A percentile compares a stretch with the other conserved stretches of the same genome.
These are phyloP conservation scores for Melanophora roralis DNA, from an alignment of 2,888 invertebrate genomes.

Conservation along the genomic window DNA sequence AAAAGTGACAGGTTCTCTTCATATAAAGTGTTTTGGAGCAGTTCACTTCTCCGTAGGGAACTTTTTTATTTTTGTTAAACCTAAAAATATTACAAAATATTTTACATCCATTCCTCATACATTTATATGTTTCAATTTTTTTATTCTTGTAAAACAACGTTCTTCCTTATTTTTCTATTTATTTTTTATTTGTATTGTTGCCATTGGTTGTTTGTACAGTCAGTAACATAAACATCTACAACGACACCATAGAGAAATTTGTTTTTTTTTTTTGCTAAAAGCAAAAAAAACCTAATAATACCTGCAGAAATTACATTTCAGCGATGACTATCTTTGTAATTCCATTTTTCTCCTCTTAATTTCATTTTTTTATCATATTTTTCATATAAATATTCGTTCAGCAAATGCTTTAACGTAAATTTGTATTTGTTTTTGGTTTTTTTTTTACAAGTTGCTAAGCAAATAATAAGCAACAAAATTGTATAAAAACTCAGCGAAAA, in stretches of 20 bases:
- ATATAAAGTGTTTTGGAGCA: no score
- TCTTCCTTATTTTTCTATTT: conserved; percentile 11
- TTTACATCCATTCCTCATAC: no score
- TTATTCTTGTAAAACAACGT: conserved; percentile 7
- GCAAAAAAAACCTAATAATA: conserved; percentile 50
- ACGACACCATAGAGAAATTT: conserved; percentile 22
- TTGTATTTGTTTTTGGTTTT: no score
- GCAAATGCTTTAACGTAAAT: neutral
- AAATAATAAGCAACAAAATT: conserved; percentile 44
- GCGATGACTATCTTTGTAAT: conserved; percentile 62
- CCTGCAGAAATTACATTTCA: conserved; percentile 63
- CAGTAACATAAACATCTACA: conserved; percentile 24
- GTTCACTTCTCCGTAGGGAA: no score
- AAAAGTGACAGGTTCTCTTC: no score
- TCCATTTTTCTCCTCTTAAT: conserved; percentile 44
- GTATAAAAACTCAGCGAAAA: conserved; percentile 43
- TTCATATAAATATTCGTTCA: conserved; percentile 28
- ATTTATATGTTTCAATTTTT: neutral
- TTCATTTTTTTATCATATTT: conserved; percentile 12
- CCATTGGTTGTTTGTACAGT: conserved; percentile 37
- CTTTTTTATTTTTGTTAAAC: no score
- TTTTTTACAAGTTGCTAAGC: conserved; percentile 31
- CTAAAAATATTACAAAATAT: no score
- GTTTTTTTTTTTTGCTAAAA: neutral
- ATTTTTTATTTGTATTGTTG: conserved; percentile 1